Base-by-base conservation (phyloP, 2,113 vertebrate genomes). In the Ramphastos sulfuratus region DNA sequence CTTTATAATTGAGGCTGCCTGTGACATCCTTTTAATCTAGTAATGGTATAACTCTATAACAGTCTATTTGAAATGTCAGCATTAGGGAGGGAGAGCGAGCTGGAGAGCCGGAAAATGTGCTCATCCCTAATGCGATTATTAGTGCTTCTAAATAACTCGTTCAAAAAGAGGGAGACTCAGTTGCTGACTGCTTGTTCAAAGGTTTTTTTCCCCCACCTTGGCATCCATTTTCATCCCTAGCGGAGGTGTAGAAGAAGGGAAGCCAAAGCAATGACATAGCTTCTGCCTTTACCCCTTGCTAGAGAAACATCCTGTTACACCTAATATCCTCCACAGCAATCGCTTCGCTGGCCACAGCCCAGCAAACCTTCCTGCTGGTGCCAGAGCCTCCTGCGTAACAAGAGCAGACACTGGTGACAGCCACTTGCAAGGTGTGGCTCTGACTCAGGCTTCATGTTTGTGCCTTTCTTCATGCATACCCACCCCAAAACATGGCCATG, bases 201-300 rank as follows among this genome's bases (percentile, higher is more conserved):
- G 90, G 50, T 52, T 4, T 83, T 70, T 50, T 82, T 83, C 30
- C 31, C 39, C 71, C 37, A 75, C 80, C 70, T 82, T 64, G 82
- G 65, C 88, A 93, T 93, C 58, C 61, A 21, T 90, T 96, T 94
- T 90, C 56, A 77, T 81, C 90, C 76, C 42, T 56, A 24, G 60
- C 71, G 52, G 60, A 95, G 85, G 87, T 90, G 88, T 88, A 82
- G 92, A 92, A 86, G 92, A 93, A 81, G 82, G 61, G 69, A 85
- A 94, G 76, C 82, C 94, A 95, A 93, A 85, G 76, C 80, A 93
- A 85, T 94, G 95, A 92, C 83, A 56, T 81, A 94, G 85, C 88
- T 93, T 60, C 52, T 85, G 92, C 82, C 85, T 93, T 84, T 52
- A 73, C 35, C 28, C 60, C 54, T 60, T 87, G 76, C 76, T 94